These are phyloP conservation scores for Petrocephalus schoutedeni DNA, from an alignment of 2,797 vertebrate genomes.

Conservation along the genomic window DNA sequence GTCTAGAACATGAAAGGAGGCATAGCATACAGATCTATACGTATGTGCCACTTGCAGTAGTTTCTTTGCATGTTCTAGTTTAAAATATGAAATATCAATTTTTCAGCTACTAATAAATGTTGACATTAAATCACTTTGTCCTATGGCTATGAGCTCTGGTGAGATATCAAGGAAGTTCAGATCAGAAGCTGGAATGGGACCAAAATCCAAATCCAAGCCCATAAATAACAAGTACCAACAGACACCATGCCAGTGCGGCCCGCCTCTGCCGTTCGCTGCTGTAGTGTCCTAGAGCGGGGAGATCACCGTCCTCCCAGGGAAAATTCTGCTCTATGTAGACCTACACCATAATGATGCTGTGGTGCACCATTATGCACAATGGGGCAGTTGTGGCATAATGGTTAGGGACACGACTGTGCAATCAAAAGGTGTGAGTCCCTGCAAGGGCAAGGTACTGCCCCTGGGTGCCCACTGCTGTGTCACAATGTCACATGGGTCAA, in stretches of 20 bases:
- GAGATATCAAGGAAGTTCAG: background rate
- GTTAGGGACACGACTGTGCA: too few species aligned
- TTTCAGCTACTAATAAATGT: background rate
- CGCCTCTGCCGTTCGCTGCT: background rate
- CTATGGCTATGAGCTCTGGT: background rate
- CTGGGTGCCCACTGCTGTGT: too few species aligned
- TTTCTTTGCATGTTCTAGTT: background rate
- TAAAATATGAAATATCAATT: background rate
- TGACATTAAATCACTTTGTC: background rate
- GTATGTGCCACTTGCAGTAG: background rate
- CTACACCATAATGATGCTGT: background rate
- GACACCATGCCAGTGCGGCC: background rate
- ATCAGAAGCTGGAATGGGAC: background rate
- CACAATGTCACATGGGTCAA: too few species aligned
- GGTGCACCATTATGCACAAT: too few species aligned
- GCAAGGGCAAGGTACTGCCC: too few species aligned
- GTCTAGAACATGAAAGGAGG: background rate
- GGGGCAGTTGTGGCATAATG: too few species aligned
- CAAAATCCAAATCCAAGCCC: background rate
- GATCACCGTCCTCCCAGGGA: background rate
- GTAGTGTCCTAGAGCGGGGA: background rate
- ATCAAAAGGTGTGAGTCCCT: too few species aligned
- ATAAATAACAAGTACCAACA: background rate
- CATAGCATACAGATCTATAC: background rate
- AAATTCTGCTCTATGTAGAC: background rate